These are phyloP conservation scores for Boulengeromyrus knoepffleri DNA, from an alignment of 2,113 vertebrate genomes.

Conservation along the genomic window DNA sequence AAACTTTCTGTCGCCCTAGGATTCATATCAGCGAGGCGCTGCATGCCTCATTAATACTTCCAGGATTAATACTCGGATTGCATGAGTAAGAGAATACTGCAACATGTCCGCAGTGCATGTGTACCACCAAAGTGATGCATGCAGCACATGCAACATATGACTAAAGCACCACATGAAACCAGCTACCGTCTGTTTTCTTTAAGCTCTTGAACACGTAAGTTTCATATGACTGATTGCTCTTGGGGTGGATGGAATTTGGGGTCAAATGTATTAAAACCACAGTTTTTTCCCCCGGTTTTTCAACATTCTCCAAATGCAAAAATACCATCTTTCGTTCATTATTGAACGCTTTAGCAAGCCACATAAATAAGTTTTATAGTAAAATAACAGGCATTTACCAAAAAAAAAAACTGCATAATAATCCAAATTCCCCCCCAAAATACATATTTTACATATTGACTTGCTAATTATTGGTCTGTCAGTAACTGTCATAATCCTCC, in stretches of 20 bases:
- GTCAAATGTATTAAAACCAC: not conserved
- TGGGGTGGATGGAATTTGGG: not conserved
- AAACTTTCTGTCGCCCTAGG: not conserved
- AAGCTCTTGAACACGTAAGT: not conserved
- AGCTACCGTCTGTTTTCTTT: not conserved
- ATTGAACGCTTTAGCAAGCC: not conserved
- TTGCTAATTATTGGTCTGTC: not conserved
- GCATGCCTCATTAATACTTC: not conserved
- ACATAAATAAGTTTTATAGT: not conserved
- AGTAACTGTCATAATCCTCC: not conserved
- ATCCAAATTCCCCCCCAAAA: not conserved
- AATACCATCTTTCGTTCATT: not conserved
- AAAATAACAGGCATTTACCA: not conserved
- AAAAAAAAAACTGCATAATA: not conserved
- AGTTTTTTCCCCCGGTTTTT: not conserved
- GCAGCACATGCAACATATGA: not conserved
- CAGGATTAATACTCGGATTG: not conserved
- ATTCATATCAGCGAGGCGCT: not conserved
- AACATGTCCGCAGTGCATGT: not conserved
- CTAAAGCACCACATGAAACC: not conserved
- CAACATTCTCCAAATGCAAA: not conserved
- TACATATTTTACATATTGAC: not conserved
- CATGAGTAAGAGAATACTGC: not conserved
- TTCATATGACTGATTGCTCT: not conserved
- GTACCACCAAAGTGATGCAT: not conserved